A percentile compares a stretch with the other conserved stretches of the same genome.
Conservation (phyloP, 2,888 invertebrate species). For the Poecilus cupreus region DNA sequence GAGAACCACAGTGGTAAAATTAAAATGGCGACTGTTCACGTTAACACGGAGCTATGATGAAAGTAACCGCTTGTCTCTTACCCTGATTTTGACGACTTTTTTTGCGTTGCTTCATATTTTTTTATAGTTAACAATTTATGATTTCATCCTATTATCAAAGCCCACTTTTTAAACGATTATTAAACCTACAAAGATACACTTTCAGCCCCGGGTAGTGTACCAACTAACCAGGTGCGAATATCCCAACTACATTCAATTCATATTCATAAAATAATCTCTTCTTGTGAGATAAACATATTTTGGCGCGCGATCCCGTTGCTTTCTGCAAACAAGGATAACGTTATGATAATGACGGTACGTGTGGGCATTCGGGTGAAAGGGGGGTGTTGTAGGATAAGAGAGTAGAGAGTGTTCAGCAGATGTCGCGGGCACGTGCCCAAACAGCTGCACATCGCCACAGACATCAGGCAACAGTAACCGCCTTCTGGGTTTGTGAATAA, state of each 20-base stretch:
- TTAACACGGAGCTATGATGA: too few relatives aligned
- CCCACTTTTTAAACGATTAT: too few relatives aligned
- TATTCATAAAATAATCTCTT: background rate
- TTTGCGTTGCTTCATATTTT: too few relatives aligned
- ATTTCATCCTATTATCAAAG: too few relatives aligned
- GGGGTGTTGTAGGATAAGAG: background rate
- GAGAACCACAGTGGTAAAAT: too few relatives aligned
- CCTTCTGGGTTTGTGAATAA: background rate
- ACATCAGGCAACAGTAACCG: background rate
- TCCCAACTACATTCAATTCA: background rate
- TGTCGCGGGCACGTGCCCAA: constrained; percentile 44
- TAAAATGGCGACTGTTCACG: too few relatives aligned
- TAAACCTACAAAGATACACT: too few relatives aligned
- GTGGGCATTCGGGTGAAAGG: background rate
- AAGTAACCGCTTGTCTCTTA: too few relatives aligned
- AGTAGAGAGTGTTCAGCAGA: constrained; percentile 18
- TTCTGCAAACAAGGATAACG: constrained; percentile 19
- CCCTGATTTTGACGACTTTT: too few relatives aligned
- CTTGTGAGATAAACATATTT: too few relatives aligned
- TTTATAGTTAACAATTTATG: too few relatives aligned
- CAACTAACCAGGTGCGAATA: background rate
- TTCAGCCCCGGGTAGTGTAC: too few relatives aligned
- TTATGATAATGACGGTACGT: background rate
- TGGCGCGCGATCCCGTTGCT: background rate
- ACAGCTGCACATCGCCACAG: constrained; percentile 14